These are phyloP conservation scores for Henicopernis longicauda DNA, from an alignment of 2,113 vertebrate genomes.

Conservation along the genomic window DNA sequence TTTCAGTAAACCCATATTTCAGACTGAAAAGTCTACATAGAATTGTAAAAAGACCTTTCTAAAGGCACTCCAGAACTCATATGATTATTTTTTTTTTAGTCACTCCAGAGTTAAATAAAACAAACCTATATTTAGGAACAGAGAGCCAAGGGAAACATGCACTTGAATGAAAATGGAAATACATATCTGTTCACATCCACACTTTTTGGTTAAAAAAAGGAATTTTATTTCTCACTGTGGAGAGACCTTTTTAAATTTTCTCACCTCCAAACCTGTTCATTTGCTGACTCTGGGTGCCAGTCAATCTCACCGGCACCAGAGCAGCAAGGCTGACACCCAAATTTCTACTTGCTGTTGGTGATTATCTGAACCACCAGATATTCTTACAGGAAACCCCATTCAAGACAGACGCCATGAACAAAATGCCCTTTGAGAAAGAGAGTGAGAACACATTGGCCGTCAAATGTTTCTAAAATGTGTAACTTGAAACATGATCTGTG, in stretches of 20 bases:
- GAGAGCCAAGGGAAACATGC: not conserved
- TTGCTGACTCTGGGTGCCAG: not conserved
- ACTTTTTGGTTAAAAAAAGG: not conserved
- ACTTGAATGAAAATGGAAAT: not conserved
- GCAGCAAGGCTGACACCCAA: not conserved
- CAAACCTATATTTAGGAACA: not conserved
- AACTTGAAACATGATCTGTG: fast-evolving
- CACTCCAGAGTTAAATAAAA: not conserved
- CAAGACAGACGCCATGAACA: not conserved
- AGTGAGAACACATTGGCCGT: not conserved
- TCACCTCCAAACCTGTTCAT: not conserved
- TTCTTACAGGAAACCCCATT: not conserved
- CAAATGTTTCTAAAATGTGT: not conserved
- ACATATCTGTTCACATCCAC: not conserved
- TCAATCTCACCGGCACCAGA: not conserved
- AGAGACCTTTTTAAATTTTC: not conserved
- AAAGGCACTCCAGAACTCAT: not conserved
- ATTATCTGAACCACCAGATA: not conserved
- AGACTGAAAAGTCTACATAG: not conserved
- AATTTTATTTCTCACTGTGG: not conserved
- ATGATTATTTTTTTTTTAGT: not conserved
- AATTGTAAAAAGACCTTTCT: not conserved
- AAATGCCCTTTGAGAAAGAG: not conserved
- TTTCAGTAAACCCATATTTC: not conserved
- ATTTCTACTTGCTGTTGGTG: not conserved